A percentile compares a stretch with the other conserved stretches of the same genome.
phyloP scores from a whole-genome alignment of 2,888 invertebrate species.

The Xestia sexstrigata region DNA sequence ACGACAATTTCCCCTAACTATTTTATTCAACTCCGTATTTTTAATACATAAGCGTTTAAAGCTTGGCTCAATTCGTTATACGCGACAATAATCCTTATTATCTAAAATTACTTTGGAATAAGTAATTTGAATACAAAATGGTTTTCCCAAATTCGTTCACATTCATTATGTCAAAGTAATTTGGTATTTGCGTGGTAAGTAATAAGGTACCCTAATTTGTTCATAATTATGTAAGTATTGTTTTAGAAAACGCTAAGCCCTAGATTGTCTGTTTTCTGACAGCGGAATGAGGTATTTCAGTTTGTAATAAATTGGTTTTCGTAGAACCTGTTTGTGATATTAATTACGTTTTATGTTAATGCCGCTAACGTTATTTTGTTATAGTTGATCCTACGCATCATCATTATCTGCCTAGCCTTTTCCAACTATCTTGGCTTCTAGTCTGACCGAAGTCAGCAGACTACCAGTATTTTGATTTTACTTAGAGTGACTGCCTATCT shows the following conservation, averaged over 20 bases:
- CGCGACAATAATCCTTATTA: slow-evolving; percentile 54
- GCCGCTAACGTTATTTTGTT: background rate
- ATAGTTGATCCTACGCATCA: background rate
- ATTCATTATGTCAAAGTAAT: slow-evolving; percentile 41
- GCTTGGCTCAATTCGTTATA: slow-evolving; percentile 15
- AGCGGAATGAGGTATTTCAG: slow-evolving; percentile 20
- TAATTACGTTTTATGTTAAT: background rate
- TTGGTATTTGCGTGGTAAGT: slow-evolving; percentile 25
- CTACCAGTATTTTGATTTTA: background rate
- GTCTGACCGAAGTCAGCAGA: background rate
- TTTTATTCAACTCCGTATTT: slow-evolving; percentile 8
- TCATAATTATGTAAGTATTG: slow-evolving; percentile 32
- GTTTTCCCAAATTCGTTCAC: slow-evolving; percentile 28
- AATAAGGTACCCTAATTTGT: slow-evolving; percentile 34
- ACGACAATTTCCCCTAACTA: background rate
- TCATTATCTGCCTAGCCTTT: background rate
- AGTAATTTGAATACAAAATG: slow-evolving; percentile 47
- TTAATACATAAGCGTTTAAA: slow-evolving; percentile 13
- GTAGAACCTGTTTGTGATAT: slow-evolving; percentile 1
- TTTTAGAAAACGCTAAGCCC: slow-evolving; percentile 19
- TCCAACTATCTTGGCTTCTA: background rate
- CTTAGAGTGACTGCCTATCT: background rate
- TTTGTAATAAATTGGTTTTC: slow-evolving; percentile 47
- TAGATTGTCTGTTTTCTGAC: slow-evolving; percentile 35
- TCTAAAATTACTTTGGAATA: slow-evolving; percentile 53